Evolutionary conservation across 2,888 invertebrate genomes (phyloP), one percentile per base, ranked within the genome.

Genomic region (Ectemnius lituratus): DNA sequence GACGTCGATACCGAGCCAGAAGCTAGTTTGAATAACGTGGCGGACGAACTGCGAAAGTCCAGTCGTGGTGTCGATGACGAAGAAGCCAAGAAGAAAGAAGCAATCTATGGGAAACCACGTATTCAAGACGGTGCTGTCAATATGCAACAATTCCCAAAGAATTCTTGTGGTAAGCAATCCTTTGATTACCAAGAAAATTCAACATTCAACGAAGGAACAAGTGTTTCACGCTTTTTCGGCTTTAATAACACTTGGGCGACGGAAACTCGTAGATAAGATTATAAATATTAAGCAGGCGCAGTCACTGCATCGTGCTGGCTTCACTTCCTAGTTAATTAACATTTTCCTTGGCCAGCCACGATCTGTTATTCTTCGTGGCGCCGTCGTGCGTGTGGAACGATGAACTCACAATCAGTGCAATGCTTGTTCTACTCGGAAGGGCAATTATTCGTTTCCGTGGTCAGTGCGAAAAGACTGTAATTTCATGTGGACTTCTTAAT

Each of bases 51-150:
- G 60, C 88, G 92, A 73, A 92, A 92, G 79, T 91, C 91, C n/a
- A 91, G 89, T 70, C 88, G 90, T 45, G 91, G 91, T 73, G 86
- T 90, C 78, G 88, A 89, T 73, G 84, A 89, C 52, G 86, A 89
- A 57, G 92, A 85, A 89, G 91, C 5, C 90, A 92, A 91, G 76
- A 91, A 90, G 75, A 92, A 92, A 79, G 92, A 92, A 79, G 92
- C 92, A 20, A 93, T 93, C 80, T 94, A 94, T 83, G 94, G 93
- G 14, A 93, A 93, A 85, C 94, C 93, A 13, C 92, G 93, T 4
- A 84, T 79, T 4, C 88, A 87, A 70, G 89, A 90, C 23, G 84
- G 87, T 0, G 65, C 83, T 28, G 64, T 83, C 63, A 87, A 84
- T 64, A 85, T 87, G 85, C 88, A 87, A 58, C 89, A 88, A 63